These are phyloP conservation scores for Arrhopalites spinosus DNA, from an alignment of 2,888 invertebrate species.

Conservation along the genomic window DNA sequence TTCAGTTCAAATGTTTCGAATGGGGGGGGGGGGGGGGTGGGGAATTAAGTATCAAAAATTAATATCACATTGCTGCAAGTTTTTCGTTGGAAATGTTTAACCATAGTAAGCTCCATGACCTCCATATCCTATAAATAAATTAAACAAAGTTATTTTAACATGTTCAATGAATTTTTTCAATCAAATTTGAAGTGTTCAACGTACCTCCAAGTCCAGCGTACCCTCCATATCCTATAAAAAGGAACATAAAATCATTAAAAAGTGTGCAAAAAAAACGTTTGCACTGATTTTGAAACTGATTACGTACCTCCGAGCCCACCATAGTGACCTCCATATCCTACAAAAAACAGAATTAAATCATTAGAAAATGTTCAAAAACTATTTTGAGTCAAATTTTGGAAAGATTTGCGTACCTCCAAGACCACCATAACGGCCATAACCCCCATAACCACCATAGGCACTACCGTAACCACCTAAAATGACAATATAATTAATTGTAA, in stretches of 20 bases:
- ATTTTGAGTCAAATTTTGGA: no score
- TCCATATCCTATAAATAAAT: background rate
- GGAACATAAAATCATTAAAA: background rate
- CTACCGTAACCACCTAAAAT: background rate
- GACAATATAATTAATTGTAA: no score
- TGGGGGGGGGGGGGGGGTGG: no score
- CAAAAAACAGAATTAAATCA: background rate
- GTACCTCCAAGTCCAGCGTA: background rate
- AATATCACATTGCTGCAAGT: background rate
- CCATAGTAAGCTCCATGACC: background rate
- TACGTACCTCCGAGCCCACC: background rate
- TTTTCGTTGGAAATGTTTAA: background rate
- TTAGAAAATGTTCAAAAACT: background rate
- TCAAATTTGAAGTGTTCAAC: background rate
- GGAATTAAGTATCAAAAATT: background rate
- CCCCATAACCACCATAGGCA: background rate
- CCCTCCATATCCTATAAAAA: background rate
- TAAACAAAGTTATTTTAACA: background rate
- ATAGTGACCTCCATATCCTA: background rate
- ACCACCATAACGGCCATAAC: background rate
- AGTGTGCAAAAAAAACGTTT: background rate
- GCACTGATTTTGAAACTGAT: no score
- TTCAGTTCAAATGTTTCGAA: no score
- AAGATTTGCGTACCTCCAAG: background rate
- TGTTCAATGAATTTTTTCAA: background rate